Evolutionary conservation across 2,888 invertebrate genomes (phyloP).

Genomic region (Tribolium freemani): DNA sequence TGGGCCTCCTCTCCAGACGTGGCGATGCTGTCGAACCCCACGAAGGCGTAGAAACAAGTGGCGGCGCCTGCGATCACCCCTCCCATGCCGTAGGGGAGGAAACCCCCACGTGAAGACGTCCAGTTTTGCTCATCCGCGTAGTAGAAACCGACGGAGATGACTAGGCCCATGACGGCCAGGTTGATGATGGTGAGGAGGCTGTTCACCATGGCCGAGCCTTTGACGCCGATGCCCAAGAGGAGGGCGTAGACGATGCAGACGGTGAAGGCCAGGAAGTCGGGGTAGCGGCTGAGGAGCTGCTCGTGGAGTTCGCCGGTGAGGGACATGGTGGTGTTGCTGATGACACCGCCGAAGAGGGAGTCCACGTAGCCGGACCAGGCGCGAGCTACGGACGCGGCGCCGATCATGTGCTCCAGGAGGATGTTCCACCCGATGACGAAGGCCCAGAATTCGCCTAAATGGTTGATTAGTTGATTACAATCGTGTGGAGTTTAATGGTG

Average conservation of each 20-base stretch:
- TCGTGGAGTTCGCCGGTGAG: slow-evolving; percentile 81
- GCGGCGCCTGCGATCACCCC: slow-evolving; percentile 88
- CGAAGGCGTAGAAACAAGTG: slow-evolving; percentile 92
- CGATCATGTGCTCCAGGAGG: slow-evolving; percentile 90
- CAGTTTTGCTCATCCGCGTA: slow-evolving; percentile 88
- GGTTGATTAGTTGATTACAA: no score
- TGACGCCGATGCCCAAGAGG: slow-evolving; percentile 84
- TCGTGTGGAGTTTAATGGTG: no score
- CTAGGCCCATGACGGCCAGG: slow-evolving; percentile 83
- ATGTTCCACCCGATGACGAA: slow-evolving; percentile 97
- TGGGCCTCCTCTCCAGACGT: slow-evolving; percentile 88
- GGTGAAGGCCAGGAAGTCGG: slow-evolving; percentile 83
- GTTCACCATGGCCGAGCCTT: slow-evolving; percentile 90
- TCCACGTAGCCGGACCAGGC: slow-evolving; percentile 93
- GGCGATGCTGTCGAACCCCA: slow-evolving; percentile 93
- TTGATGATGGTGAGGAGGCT: slow-evolving; percentile 88
- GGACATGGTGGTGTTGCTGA: slow-evolving; percentile 80
- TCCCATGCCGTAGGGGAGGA: slow-evolving; percentile 82
- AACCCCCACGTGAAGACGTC: slow-evolving; percentile 81
- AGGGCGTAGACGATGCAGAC: slow-evolving; percentile 84
- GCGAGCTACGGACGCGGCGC: slow-evolving; percentile 89
- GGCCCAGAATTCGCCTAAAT: slow-evolving; percentile 92
- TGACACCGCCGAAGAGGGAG: slow-evolving; percentile 79
- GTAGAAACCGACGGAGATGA: slow-evolving; percentile 87
- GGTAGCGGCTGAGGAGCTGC: slow-evolving; percentile 80